Conservation (phyloP, 2,113 vertebrate genomes). For the Nothocercus nigrocapillus region DNA sequence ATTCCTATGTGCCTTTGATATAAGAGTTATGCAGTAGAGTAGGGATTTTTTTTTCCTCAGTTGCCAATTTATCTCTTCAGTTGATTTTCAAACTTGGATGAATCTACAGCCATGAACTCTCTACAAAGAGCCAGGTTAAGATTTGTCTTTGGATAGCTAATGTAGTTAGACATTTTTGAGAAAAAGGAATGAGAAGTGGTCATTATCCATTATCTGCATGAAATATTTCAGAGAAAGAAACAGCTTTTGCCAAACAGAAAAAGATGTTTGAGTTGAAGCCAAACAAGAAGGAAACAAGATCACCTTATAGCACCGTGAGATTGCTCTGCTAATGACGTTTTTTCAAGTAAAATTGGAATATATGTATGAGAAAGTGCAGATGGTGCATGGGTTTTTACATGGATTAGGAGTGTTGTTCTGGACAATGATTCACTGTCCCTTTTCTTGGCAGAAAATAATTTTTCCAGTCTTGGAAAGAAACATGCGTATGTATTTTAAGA, state of each 20-base stretch:
- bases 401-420: slow-evolving; percentile 63
- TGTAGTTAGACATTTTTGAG: slow-evolving; percentile 77
- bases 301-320: slow-evolving; percentile 60
- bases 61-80: slow-evolving; percentile 32
- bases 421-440: slow-evolving; percentile 70
- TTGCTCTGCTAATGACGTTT: slow-evolving; percentile 57
- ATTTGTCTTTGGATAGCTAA: slow-evolving; percentile 75
- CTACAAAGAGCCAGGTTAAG: slow-evolving; percentile 69
- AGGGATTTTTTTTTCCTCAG: neutral
- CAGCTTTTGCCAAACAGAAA: slow-evolving; percentile 70
- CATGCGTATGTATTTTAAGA: neutral
- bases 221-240: slow-evolving; percentile 78
- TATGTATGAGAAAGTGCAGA: slow-evolving; percentile 65
- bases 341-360: slow-evolving; percentile 68
- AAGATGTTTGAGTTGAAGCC: slow-evolving; percentile 77
- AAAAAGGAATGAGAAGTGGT: slow-evolving; percentile 79
- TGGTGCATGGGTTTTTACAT: slow-evolving; percentile 39
- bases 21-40: neutral
- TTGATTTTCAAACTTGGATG: slow-evolving; percentile 48
- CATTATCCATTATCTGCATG: slow-evolving; percentile 83
- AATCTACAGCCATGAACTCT: slow-evolving; percentile 59
- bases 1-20: slow-evolving; percentile 5
- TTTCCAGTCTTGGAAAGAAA: slow-evolving; percentile 64
- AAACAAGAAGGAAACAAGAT: slow-evolving; percentile 76
- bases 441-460: slow-evolving; percentile 57